Conservation (phyloP, 2,113 vertebrate genomes). For the Ciconia maguari region DNA sequence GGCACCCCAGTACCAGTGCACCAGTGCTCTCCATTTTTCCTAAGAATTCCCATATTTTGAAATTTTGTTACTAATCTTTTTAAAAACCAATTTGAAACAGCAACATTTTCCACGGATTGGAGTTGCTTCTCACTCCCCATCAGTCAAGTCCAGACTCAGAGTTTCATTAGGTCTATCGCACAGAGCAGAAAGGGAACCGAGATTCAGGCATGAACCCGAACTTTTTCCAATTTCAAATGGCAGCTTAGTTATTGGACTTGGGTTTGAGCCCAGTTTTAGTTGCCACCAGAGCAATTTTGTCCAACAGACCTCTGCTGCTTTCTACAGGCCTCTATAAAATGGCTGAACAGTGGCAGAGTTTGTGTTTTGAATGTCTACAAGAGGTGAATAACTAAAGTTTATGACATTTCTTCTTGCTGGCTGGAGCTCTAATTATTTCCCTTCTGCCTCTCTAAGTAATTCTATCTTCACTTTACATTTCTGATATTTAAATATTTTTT, state of each 20-base stretch:
- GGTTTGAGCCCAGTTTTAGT: constrained; percentile 3
- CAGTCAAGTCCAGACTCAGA: not conserved
- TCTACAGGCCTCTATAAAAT: not conserved
- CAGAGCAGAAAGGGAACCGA: not conserved
- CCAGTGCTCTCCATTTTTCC: not conserved
- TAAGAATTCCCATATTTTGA: not conserved
- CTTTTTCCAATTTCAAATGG: not conserved
- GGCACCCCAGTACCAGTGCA: not conserved
- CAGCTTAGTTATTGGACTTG: constrained; percentile 10
- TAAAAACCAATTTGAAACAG: not conserved
- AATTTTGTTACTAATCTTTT: not conserved
- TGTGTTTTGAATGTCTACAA: not conserved
- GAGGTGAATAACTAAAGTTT: constrained; percentile 37
- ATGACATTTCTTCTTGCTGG: constrained; percentile 12
- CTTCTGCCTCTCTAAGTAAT: constrained; percentile 35
- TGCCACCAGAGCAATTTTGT: not conserved
- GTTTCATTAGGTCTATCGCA: not conserved
- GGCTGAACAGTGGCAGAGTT: constrained; percentile 34
- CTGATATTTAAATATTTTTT: constrained; percentile 49
- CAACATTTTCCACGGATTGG: not conserved
- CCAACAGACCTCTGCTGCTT: not conserved
- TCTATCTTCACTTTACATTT: constrained; percentile 35
- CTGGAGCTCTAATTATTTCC: constrained; percentile 54
- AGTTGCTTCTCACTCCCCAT: not conserved
- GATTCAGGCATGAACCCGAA: not conserved